phyloP scores from a whole-genome alignment of 2,888 invertebrate genomes.

The Cosmorhoe ocellata region DNA sequence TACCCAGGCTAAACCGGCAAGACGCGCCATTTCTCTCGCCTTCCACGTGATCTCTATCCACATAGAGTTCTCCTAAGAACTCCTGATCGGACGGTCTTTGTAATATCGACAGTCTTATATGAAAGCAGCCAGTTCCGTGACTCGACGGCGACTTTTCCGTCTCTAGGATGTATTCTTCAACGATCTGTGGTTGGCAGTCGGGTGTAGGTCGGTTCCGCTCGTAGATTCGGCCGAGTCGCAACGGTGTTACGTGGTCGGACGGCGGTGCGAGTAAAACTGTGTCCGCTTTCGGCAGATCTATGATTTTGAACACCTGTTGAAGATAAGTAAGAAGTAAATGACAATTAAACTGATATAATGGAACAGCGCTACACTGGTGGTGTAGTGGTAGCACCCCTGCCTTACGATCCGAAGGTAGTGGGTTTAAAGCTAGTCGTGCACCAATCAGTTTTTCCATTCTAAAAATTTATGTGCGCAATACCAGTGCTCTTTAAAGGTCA shows the following conservation, averaged over 20 bases:
- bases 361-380: too few species aligned
- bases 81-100: constrained; percentile 94
- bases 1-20: constrained; percentile 88
- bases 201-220: constrained; percentile 84
- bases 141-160: constrained; percentile 88
- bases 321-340: neutral
- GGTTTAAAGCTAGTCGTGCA: too few species aligned
- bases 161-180: constrained; percentile 95
- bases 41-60: constrained; percentile 91
- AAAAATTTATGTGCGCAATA: too few species aligned
- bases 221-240: constrained; percentile 76
- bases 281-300: constrained; percentile 85
- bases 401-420: too few species aligned
- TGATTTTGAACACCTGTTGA: constrained; percentile 82
- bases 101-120: constrained; percentile 92
- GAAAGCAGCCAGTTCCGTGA: constrained; percentile 85
- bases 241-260: constrained; percentile 63
- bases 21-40: constrained; percentile 90
- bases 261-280: constrained; percentile 82
- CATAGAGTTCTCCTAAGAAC: constrained; percentile 94
- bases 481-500: too few species aligned
- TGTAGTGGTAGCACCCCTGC: too few species aligned
- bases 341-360: too few species aligned
- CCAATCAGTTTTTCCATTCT: too few species aligned
- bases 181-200: constrained; percentile 90